phyloP scores from a whole-genome alignment of 2,113 vertebrate species.

The Raja brachyura region DNA sequence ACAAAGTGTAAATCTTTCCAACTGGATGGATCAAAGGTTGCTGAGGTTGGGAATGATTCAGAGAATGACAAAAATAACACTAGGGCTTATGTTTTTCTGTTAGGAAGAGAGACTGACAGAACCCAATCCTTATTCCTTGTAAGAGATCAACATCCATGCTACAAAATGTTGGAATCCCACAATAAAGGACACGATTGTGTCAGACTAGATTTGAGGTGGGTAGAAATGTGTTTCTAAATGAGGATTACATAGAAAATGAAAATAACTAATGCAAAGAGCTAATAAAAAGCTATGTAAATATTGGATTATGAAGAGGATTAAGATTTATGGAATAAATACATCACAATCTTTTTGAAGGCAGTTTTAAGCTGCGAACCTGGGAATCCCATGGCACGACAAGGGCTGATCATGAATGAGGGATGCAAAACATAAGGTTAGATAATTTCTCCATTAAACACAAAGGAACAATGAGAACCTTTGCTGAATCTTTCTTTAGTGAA shows the following conservation, averaged over 20 bases:
- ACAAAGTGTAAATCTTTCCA: background rate
- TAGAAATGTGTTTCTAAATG: background rate
- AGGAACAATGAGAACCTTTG: background rate
- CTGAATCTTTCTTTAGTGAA: background rate
- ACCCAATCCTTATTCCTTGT: background rate
- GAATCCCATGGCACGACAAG: background rate
- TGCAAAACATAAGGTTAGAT: background rate
- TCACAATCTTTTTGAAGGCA: background rate
- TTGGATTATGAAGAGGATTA: background rate
- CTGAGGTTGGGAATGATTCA: background rate
- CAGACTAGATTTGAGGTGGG: background rate
- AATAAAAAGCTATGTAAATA: background rate
- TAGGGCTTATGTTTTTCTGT: background rate
- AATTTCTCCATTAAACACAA: background rate
- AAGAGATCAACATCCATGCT: background rate
- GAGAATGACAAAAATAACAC: background rate
- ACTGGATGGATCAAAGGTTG: background rate
- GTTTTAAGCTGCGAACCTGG: background rate
- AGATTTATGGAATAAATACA: constrained; percentile 11
- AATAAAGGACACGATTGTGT: background rate
- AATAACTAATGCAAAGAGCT: background rate
- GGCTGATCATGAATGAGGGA: background rate
- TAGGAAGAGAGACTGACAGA: background rate
- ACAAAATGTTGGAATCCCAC: background rate
- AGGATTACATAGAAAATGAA: background rate